Base-by-base conservation (phyloP, 2,888 invertebrate genomes). In the Ennomos fuscantarius region DNA sequence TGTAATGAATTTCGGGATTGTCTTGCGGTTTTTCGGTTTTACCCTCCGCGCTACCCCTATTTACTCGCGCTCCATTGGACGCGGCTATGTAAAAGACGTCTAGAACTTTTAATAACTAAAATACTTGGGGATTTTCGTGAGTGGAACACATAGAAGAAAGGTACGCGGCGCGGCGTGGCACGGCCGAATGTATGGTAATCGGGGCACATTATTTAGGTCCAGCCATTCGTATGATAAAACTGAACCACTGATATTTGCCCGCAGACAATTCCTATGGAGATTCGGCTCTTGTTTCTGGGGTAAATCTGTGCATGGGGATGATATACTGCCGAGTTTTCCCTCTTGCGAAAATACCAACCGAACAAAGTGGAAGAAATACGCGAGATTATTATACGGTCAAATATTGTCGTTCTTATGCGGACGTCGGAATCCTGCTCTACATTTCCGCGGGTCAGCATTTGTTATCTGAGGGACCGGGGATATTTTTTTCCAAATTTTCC, bases 1-100 rank as follows among this genome's bases (percentile, higher is more conserved):
- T 85, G 85, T 91, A 92, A 92, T 91, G 91, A 91, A 92, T 91
- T 92, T 90, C 73, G 84, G 88, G 86, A 89, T 88, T 87, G 87
- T 85, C 88, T 89, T 89, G 91, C 74, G 92, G 91, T 89, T 88
- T 87, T 86, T 87, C 84, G 85, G 82, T 74, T 75, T 73, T 75
- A 76, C 83, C 86, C 84, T 77, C 74, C 74, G 55, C 36, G 46
- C 33, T 41, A 35, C 52, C 55, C 69, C 74, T 82, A 81, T 79
- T 81, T 83, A 81, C 81, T 75, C 78, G 65, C 74, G 70, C 73
- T 78, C 77, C 73, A 82, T 80, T 76, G 78, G 78, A 68, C 72
- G 69, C 68, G 62, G 55, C 64, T 65, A 78, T 78, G 70, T 81
- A 78, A 13, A 12, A 12, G 45, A 41, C 37, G 43, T 44, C 46